phyloP scores from a whole-genome alignment of 2,888 invertebrate genomes.

The Branchinecta sandiegonensis region DNA sequence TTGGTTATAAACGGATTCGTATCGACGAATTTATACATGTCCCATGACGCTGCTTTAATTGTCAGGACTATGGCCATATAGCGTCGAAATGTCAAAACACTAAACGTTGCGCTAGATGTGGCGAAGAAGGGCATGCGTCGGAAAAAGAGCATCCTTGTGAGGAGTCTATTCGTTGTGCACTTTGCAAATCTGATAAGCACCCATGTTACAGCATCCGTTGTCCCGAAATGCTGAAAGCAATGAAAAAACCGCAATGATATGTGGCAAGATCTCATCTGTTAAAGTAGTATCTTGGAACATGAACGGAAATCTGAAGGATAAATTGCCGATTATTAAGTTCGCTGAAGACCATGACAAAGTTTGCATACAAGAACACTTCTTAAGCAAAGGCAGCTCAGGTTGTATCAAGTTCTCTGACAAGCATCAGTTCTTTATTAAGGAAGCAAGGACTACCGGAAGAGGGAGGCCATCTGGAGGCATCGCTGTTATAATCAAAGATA shows the following conservation, averaged over 20 bases:
- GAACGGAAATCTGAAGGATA: background rate
- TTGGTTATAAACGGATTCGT: background rate
- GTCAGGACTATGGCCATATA: background rate
- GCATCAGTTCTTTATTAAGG: background rate
- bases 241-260: conserved; percentile 9
- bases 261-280: background rate
- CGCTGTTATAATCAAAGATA: conserved; percentile 7
- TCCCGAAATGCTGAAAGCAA: conserved; percentile 11
- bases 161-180: background rate
- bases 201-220: conserved; percentile 7
- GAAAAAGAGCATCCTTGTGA: background rate
- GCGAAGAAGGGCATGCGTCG: background rate
- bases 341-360: conserved; percentile 4
- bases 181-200: conserved; percentile 11
- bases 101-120: conserved; percentile 4
- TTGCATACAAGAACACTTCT: conserved; percentile 8
- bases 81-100: background rate
- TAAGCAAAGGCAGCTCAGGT: conserved; percentile 8
- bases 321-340: background rate
- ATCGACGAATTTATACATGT: background rate
- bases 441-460: conserved; percentile 1
- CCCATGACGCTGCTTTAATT: background rate
- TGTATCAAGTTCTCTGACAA: conserved; percentile 11
- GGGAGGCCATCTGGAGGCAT: conserved; percentile 3
- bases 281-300: conserved; percentile 14